Evolutionary conservation across 1,140 invertebrate genomes (phyloP), one percentile per base, ranked within the genome.

Genomic region (Coptotermes formosanus): DNA sequence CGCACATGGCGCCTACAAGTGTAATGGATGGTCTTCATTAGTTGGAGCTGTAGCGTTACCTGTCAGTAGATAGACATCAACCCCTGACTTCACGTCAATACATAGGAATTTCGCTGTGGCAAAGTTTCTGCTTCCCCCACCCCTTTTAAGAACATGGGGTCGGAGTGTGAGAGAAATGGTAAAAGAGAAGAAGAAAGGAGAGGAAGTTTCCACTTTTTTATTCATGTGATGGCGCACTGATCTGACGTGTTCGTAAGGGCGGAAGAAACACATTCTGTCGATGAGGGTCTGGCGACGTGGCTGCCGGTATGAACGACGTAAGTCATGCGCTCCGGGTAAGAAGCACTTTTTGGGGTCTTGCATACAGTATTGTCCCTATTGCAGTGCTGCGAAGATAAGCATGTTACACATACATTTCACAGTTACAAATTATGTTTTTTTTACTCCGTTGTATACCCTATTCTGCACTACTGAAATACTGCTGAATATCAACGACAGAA

Each of bases 241-340:
- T 75, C 64, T 75, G 64, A 75, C 64, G 64, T 75, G 64, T 75
- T 75, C 64, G 25, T 75, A 30, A 75, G 64, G 64, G 64, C 64
- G 64, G 64, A 75, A 75, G 64, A 75, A 75, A 75, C 64, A 75
- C 64, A 75, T 75, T 75, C 64, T 75, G 64, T 30, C 64, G 64
- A 75, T 75, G 64, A 75, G 64, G 64, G 64, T n/a, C 64, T 25
- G 64, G 7, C 64, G 7, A n/a, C 11, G 25, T 25, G n/a, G 64
- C 64, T 75, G 9, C n/a, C 11, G n/a, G n/a, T 9, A 75, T n/a
- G 64, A 75, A 14, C 25, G 64, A n/a, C 64, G 64, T 14, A 75
- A 75, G 64, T 75, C 64, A 16, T 30, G 9, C 52, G 52, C 14
- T 12, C 9, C 45, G 14, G 11, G 45, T 16, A 48, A 48, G 52